Evolutionary conservation across 1,140 invertebrate genomes (phyloP).

Genomic region (Drosophila orosa): DNA sequence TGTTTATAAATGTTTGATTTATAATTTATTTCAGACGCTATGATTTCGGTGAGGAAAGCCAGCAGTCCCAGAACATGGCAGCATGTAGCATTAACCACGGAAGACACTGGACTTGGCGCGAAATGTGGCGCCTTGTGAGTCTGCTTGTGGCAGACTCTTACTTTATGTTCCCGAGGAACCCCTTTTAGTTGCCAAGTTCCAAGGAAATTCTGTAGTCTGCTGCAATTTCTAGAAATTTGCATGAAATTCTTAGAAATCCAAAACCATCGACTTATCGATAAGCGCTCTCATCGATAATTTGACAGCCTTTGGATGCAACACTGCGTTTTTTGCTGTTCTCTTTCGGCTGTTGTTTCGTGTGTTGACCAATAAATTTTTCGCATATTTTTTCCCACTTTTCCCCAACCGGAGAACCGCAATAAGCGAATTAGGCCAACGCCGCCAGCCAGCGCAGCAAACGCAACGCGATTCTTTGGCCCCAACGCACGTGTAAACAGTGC

Average conservation of each 20-base stretch:
- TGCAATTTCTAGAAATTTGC: background rate
- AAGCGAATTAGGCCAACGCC: slow-evolving; percentile 40
- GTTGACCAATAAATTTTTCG: slow-evolving; percentile 80
- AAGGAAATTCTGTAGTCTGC: background rate
- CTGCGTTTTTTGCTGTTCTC: slow-evolving; percentile 66
- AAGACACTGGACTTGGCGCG: background rate
- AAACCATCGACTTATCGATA: background rate
- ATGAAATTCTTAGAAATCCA: background rate
- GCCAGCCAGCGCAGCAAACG: slow-evolving; percentile 29
- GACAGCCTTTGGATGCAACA: slow-evolving; percentile 39
- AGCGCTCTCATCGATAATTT: background rate
- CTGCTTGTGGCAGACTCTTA: too few species aligned
- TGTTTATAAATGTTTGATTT: background rate
- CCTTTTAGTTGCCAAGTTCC: background rate
- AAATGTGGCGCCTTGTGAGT: too few species aligned
- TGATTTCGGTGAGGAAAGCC: too few species aligned
- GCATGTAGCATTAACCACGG: too few species aligned
- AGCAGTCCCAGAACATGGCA: background rate
- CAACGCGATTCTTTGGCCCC: slow-evolving; percentile 20
- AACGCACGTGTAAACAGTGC: slow-evolving; percentile 29
- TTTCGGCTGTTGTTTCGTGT: slow-evolving; percentile 77
- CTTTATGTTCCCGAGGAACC: background rate
- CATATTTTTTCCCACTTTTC: slow-evolving; percentile 64
- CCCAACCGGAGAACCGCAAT: slow-evolving; percentile 56
- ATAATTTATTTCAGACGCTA: too few species aligned